Evolutionary conservation across 2,797 vertebrate genomes (phyloP).

Genomic region (Enteromius thamalakanensis): DNA sequence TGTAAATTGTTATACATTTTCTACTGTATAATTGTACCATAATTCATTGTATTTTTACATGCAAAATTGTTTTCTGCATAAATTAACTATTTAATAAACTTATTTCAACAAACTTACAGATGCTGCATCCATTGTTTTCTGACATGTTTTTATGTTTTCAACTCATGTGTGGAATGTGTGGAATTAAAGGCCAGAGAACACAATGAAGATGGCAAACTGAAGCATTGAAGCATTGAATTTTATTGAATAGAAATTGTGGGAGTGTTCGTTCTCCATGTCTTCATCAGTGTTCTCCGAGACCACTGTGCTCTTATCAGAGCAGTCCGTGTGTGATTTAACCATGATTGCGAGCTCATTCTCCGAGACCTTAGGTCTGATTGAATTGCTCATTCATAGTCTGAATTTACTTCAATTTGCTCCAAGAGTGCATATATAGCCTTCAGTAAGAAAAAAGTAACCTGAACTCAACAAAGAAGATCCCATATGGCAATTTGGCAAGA

Average conservation of each 20-base stretch:
- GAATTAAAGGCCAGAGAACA: slow-evolving; percentile 5
- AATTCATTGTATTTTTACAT: neutral
- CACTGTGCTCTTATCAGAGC: slow-evolving; percentile 29
- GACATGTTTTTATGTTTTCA: no score
- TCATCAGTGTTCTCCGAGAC: slow-evolving; percentile 24
- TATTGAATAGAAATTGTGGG: slow-evolving; percentile 7
- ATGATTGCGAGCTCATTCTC: slow-evolving; percentile 24
- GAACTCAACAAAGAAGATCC: slow-evolving; percentile 3
- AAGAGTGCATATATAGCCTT: neutral
- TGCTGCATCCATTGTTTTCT: no score
- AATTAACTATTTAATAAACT: neutral
- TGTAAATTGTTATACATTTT: neutral
- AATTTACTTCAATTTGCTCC: slow-evolving; percentile 10
- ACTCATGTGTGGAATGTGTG: no score
- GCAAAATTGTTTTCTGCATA: no score
- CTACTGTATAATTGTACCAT: neutral
- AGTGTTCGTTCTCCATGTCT: neutral
- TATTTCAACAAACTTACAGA: neutral
- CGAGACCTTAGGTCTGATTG: slow-evolving; percentile 3
- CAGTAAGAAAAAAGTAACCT: neutral
- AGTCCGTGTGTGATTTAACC: slow-evolving; percentile 23
- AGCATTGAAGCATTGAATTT: neutral
- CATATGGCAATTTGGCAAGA: neutral
- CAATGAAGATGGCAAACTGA: no score
- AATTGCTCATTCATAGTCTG: slow-evolving; percentile 16